Percentiles rank a stretch among this genome's conserved stretches.
These are phyloP conservation scores for Hoplodrina ambigua DNA, from an alignment of 2,888 invertebrate genomes.

Conservation along the genomic window DNA sequence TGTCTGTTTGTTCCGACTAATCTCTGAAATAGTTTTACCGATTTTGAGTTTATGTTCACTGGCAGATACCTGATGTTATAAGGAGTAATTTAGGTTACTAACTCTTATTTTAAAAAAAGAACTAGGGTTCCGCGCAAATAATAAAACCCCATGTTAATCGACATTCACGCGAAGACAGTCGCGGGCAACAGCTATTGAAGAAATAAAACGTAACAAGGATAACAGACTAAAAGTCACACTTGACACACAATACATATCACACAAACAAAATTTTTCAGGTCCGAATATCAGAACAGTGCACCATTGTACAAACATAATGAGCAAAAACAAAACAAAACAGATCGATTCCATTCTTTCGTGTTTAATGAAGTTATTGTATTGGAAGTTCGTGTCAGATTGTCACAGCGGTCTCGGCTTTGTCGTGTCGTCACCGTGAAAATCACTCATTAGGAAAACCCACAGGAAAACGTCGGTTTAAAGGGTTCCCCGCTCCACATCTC, in stretches of 20 bases:
- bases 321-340: constrained; percentile 5
- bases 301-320: background rate
- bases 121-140: too few species aligned
- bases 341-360: constrained; percentile 56
- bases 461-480: constrained; percentile 76
- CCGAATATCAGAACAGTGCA: background rate
- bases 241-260: background rate
- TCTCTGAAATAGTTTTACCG: too few species aligned
- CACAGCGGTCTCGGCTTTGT: constrained; percentile 63
- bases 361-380: constrained; percentile 77
- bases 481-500: constrained; percentile 76
- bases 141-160: too few species aligned
- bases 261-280: background rate
- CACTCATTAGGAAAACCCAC: constrained; percentile 81
- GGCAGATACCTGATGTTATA: too few species aligned
- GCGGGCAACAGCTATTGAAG: too few species aligned
- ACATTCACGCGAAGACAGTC: too few species aligned
- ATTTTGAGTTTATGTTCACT: too few species aligned
- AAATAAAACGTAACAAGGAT: too few species aligned
- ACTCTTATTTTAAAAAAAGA: too few species aligned
- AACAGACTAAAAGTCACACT: too few species aligned
- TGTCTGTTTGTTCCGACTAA: too few species aligned
- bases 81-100: too few species aligned
- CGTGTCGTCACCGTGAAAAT: constrained; percentile 78
- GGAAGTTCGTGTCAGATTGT: constrained; percentile 78